Evolutionary conservation across 2,113 vertebrate genomes (phyloP).

Genomic region (Alexandromys fortis): DNA sequence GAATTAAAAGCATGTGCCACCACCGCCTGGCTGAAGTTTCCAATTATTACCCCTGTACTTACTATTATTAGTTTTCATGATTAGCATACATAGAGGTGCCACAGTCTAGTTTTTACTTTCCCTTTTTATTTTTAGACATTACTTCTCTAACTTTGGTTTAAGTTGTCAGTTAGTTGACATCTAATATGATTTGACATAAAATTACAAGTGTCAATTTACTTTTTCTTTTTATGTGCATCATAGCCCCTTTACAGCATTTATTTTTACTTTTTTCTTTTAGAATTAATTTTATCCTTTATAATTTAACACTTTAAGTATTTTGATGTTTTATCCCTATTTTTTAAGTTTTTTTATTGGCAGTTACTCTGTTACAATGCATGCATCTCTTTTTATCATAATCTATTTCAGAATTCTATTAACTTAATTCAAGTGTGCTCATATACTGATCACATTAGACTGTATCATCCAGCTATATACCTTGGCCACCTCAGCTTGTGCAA

Average conservation of each 20-base stretch:
- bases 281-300: neutral
- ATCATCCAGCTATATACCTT: neutral
- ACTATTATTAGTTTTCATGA: neutral
- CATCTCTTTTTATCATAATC: neutral
- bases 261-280: neutral
- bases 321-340: neutral
- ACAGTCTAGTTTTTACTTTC: neutral
- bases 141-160: neutral
- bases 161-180: neutral
- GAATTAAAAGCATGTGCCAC: no score
- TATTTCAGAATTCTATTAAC: neutral
- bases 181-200: neutral
- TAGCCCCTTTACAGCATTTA: neutral
- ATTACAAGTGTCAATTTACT: neutral
- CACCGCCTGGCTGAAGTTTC: neutral
- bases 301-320: neutral
- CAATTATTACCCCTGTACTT: neutral
- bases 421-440: neutral
- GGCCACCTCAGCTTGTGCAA: neutral
- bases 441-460: neutral
- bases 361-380: neutral
- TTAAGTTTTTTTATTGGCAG: neutral
- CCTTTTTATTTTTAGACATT: neutral
- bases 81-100: no score
- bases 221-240: no score